phyloP scores from a whole-genome alignment of 2,888 invertebrate genomes.

The Patella pellucida region DNA sequence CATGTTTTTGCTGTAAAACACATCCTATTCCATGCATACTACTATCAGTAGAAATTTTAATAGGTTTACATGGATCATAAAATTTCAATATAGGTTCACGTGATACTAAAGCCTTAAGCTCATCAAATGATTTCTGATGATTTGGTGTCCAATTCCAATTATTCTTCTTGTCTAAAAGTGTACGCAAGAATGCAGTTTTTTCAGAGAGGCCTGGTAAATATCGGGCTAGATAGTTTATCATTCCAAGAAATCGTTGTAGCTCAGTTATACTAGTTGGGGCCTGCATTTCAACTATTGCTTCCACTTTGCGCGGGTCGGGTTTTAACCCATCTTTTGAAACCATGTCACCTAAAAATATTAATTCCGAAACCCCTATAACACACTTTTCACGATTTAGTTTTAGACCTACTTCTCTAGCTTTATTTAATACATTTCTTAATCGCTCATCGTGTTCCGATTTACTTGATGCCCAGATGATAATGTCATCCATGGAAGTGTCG shows the following conservation, averaged over 20 bases:
- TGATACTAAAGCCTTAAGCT: constrained; percentile 11
- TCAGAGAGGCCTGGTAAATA: constrained; percentile 1
- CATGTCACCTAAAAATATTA: constrained; percentile 24
- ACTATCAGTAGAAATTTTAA: constrained; percentile 23
- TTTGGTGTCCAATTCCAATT: not conserved
- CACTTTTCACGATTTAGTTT: constrained; percentile 24
- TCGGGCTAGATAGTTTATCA: not conserved
- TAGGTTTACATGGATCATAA: constrained; percentile 22
- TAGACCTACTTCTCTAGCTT: constrained; percentile 11
- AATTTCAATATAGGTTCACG: constrained; percentile 16
- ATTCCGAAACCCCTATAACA: constrained; percentile 17
- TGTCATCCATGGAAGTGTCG: constrained; percentile 2
- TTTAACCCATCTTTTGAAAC: constrained; percentile 16
- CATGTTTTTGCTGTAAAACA: constrained; percentile 25
- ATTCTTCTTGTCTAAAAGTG: constrained; percentile 12
- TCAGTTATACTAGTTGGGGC: not conserved
- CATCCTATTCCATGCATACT: constrained; percentile 22
- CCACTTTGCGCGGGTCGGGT: constrained; percentile 8
- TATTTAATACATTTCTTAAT: not conserved
- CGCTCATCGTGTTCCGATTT: constrained; percentile 9
- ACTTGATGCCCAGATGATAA: not conserved
- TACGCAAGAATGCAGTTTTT: not conserved
- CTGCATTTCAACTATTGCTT: constrained; percentile 1
- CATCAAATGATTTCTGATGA: constrained; percentile 15
- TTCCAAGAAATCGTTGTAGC: constrained; percentile 6